Evolutionary conservation across 2,113 vertebrate species (phyloP).

Genomic region (Trogon surrucura): DNA sequence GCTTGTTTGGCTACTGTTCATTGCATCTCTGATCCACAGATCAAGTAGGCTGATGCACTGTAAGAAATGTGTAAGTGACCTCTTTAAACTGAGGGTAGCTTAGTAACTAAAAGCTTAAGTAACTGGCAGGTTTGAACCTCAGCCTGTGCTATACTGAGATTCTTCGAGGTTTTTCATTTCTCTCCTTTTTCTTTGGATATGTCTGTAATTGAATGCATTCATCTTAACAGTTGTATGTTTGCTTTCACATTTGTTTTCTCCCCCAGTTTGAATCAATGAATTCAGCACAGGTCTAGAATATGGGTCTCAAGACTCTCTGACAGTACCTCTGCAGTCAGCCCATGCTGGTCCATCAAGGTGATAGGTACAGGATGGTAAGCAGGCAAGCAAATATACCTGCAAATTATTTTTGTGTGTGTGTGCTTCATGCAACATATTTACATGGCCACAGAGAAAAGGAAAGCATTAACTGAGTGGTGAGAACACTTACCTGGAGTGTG

Average conservation of each 20-base stretch:
- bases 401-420: neutral
- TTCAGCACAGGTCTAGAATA: neutral
- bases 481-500: rapidly evolving
- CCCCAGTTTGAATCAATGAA: neutral
- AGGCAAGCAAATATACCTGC: neutral
- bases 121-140: neutral
- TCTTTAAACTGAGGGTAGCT: neutral
- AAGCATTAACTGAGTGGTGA: neutral
- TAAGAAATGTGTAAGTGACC: neutral
- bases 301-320: rapidly evolving
- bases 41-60: neutral
- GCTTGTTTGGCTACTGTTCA: neutral
- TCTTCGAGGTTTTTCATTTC: neutral
- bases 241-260: neutral
- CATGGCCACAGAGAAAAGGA: neutral
- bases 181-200: neutral
- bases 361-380: neutral
- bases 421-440: neutral
- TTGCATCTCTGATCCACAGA: neutral
- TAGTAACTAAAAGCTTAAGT: neutral
- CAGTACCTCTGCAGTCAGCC: neutral
- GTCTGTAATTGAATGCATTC: neutral
- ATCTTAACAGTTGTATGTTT: neutral
- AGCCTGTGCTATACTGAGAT: neutral
- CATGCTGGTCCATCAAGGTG: rapidly evolving